Evolutionary conservation across 2,113 vertebrate species (phyloP).

Genomic region (Chascanopsetta lugubris): DNA sequence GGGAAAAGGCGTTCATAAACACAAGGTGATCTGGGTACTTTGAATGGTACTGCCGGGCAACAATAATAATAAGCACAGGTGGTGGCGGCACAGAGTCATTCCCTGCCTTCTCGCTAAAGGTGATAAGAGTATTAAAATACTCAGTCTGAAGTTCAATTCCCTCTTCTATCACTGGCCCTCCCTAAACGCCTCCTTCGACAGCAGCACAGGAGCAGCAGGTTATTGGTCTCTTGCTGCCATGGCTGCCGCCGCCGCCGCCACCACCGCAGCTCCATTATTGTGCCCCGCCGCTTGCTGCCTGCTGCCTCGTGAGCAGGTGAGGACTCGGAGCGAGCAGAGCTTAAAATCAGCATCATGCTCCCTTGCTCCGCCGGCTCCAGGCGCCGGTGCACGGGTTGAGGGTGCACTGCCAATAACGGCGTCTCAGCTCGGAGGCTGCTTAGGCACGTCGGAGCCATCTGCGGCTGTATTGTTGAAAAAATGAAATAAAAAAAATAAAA

Average conservation of each 20-base stretch:
- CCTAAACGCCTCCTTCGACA: not conserved
- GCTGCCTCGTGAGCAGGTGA: slow-evolving; percentile 8
- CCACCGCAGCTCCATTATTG: not conserved
- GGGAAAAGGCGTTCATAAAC: slow-evolving; percentile 20
- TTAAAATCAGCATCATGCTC: slow-evolving; percentile 30
- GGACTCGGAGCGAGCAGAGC: not conserved
- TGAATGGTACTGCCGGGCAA: not conserved
- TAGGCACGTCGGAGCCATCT: slow-evolving; percentile 21
- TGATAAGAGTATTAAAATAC: not conserved
- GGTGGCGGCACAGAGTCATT: not conserved
- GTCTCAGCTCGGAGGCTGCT: slow-evolving; percentile 19
- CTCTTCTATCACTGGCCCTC: not conserved
- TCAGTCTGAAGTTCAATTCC: not conserved
- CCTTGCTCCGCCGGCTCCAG: slow-evolving; percentile 9
- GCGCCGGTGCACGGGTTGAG: slow-evolving; percentile 8
- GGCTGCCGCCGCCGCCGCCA: too few species aligned
- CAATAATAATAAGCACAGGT: not conserved
- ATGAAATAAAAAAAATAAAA: too few species aligned
- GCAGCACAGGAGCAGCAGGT: not conserved
- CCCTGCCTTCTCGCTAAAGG: too few species aligned
- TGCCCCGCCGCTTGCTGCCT: not conserved
- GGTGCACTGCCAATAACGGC: slow-evolving; percentile 7
- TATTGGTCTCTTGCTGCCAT: not conserved
- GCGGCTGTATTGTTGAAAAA: too few species aligned
- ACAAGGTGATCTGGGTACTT: slow-evolving; percentile 12